Base-by-base conservation (phyloP, 2,797 vertebrate species). In the Mormyrus hasselquistii region DNA sequence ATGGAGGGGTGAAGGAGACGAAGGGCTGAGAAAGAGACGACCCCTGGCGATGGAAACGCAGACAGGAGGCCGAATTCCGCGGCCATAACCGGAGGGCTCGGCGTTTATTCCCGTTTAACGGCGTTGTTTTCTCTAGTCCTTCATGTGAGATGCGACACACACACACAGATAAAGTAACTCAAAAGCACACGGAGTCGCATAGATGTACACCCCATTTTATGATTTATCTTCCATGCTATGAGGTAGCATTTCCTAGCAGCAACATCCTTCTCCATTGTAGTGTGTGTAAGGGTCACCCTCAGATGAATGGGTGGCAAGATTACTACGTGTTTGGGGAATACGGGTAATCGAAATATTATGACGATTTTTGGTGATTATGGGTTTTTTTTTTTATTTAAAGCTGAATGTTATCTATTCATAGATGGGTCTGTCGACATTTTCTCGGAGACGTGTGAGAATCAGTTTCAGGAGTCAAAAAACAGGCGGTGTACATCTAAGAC, bases 21-120 rank as follows among this genome's bases (percentile, higher is more conserved):
- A 89, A 14, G 85, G 88, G 38, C 79, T 76, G 82, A 88, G 82
- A 89, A 62, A 2, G 59, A 53, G 0, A 29, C 89, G 94, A 89
- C 91, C 38, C 47, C 92, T 92, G 16, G 87, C 12, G 94, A 91
- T 0, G 38, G 89, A 29, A 84, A 0, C 0, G 0, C n/a, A 89
- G 62, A 69, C 59, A 38, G 76, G 55, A 89, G 53, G 38, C 1
- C 59, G 49, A 50, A 62, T 29, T 25, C 9, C 88, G 49, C 25
- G 88, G 53, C 85, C 50, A 5, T 41, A 86, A 19, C 50, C 85
- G 2, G 29, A 19, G 85, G 44, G 82, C 47, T 50, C 82, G 82
- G 19, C n/a, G 50, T 79, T 79, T 19, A 6, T 44, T 29, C 22
- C n/a, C 44, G 16, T n/a, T 83, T 49, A 85, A 22, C 49, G 44